Percentiles rank a stretch among this genome's conserved stretches.
phyloP scores from a whole-genome alignment of 2,113 vertebrate species.

The Anser cygnoides region DNA sequence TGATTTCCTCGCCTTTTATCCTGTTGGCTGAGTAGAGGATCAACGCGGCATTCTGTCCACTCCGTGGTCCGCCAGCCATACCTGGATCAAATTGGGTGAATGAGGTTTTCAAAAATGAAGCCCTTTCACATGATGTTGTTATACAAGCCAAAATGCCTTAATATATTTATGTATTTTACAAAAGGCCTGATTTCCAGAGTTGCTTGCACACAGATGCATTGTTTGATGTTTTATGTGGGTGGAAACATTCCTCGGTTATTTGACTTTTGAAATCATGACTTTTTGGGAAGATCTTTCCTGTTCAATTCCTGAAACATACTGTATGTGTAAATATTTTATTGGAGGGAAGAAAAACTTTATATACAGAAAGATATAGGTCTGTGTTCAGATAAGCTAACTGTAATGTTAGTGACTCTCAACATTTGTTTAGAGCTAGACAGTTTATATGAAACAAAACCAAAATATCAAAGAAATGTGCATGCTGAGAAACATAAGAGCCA shows the following conservation, averaged over 20 bases:
- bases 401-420: background rate
- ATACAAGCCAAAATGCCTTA: background rate
- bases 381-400: conserved; percentile 32
- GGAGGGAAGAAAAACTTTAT: background rate
- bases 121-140: background rate
- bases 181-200: background rate
- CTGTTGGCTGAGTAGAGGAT: conserved; percentile 92
- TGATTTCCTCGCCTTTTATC: conserved; percentile 91
- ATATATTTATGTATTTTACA: background rate
- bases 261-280: background rate
- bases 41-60: conserved; percentile 93
- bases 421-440: background rate
- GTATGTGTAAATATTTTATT: conserved; percentile 45
- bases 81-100: conserved; percentile 62
- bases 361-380: background rate
- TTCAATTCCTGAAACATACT: background rate
- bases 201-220: background rate
- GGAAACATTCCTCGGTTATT: background rate
- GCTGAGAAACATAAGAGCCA: background rate
- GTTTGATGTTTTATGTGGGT: background rate
- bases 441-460: background rate
- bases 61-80: conserved; percentile 92
- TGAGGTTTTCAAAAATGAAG: background rate
- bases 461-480: background rate
- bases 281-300: background rate